phyloP scores from a whole-genome alignment of 2,888 invertebrate species.

The Leucophenga maculata region DNA sequence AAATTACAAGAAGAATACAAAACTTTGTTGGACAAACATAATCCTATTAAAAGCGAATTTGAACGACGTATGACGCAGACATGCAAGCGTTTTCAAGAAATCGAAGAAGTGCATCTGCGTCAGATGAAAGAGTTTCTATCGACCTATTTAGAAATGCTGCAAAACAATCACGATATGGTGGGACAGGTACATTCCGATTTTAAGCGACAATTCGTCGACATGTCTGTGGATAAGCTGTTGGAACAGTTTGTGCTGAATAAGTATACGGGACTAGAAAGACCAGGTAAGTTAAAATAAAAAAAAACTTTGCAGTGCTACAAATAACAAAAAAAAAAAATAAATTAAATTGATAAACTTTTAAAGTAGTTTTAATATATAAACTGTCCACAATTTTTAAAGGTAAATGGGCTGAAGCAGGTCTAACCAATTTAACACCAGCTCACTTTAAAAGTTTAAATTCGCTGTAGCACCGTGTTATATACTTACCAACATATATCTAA shows the following conservation, averaged over 20 bases:
- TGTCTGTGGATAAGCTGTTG: conserved; percentile 93
- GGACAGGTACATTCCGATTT: conserved; percentile 96
- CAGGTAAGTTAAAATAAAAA: conserved; percentile 76
- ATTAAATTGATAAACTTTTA: no score
- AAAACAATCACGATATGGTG: conserved; percentile 91
- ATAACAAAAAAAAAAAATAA: no score
- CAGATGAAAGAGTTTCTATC: conserved; percentile 97
- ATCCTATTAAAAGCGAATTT: conserved; percentile 91
- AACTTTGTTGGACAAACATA: conserved; percentile 92
- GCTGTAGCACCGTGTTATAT: no score
- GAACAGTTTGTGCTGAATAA: conserved; percentile 94
- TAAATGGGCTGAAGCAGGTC: no score
- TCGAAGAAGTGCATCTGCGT: conserved; percentile 91
- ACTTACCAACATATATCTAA: background rate
- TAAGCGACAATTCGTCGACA: conserved; percentile 89
- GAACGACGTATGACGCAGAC: conserved; percentile 95
- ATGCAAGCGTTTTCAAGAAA: conserved; percentile 94
- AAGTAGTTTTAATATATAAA: no score
- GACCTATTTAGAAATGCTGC: conserved; percentile 88
- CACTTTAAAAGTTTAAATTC: no score
- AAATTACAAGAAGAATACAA: conserved; percentile 97
- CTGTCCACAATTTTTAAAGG: no score
- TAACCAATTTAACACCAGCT: no score
- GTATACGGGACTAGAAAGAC: conserved; percentile 93
- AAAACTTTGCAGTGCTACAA: no score